Conservation (phyloP, 2,113 vertebrate genomes). For the Ictidomys tridecemlineatus region DNA sequence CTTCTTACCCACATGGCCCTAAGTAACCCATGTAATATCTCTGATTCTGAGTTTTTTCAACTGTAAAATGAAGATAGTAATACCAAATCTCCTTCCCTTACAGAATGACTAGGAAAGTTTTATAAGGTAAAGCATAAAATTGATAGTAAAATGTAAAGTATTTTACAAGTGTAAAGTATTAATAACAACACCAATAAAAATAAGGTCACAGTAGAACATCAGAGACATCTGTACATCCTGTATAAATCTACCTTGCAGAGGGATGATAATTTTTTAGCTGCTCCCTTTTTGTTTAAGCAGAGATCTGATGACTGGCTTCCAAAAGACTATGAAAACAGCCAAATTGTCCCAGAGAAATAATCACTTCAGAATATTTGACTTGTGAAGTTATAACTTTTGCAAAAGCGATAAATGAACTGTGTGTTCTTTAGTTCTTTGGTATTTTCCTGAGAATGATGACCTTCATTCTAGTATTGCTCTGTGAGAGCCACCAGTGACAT, state of each 20-base stretch:
- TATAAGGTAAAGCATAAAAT: neutral
- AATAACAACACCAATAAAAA: conserved; percentile 4
- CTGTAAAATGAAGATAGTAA: neutral
- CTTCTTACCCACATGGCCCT: neutral
- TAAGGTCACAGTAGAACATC: neutral
- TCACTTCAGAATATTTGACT: conserved; percentile 22
- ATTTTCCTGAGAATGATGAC: conserved; percentile 27
- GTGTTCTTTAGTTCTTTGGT: neutral
- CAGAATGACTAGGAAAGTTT: neutral
- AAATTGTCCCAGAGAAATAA: conserved; percentile 27
- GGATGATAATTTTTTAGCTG: neutral
- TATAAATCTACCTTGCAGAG: neutral
- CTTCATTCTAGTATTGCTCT: neutral
- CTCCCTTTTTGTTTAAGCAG: neutral
- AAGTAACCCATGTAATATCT: neutral
- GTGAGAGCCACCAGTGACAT: neutral
- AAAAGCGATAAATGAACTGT: neutral
- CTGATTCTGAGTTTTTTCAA: neutral
- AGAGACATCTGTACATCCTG: neutral
- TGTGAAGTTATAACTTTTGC: neutral
- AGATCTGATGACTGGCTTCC: neutral
- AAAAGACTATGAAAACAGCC: conserved; percentile 18
- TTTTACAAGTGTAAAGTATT: neutral
- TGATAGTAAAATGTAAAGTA: neutral
- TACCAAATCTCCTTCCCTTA: neutral